phyloP scores from a whole-genome alignment of 2,797 vertebrate genomes.

The Paguma larvata region DNA sequence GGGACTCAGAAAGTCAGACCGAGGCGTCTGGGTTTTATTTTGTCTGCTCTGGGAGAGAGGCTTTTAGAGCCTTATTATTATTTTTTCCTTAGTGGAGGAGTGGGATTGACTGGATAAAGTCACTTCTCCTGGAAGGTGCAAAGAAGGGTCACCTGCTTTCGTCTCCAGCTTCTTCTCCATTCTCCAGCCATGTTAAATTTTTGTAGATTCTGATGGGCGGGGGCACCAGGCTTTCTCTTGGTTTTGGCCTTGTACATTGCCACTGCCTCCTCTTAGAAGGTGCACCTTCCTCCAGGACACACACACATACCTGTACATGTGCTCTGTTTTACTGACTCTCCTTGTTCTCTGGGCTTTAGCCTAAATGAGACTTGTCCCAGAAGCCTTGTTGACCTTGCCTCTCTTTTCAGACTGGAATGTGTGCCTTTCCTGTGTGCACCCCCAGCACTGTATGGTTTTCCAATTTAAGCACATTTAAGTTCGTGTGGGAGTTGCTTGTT shows the following conservation, averaged over 20 bases:
- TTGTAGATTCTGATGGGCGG: not conserved
- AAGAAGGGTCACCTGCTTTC: not conserved
- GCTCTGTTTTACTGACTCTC: not conserved
- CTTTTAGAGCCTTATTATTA: not conserved
- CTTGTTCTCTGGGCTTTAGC: not conserved
- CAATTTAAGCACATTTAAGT: not conserved
- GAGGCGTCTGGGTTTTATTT: not conserved
- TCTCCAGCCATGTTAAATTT: not conserved
- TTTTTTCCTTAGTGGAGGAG: not conserved
- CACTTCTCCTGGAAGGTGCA: not conserved
- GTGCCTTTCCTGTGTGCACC: not conserved
- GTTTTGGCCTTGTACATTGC: not conserved
- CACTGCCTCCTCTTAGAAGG: not conserved
- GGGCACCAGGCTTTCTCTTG: not conserved
- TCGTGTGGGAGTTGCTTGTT: not conserved
- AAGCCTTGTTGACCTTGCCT: not conserved
- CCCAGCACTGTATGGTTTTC: not conserved
- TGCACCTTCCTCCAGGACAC: not conserved
- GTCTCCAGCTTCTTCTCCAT: too few relatives aligned
- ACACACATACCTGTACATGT: rapidly evolving
- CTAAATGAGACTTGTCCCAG: not conserved
- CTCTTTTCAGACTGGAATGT: not conserved
- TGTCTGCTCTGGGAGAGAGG: not conserved
- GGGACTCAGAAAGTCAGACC: not conserved
- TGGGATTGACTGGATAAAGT: not conserved